Base-by-base conservation (phyloP, 2,113 vertebrate genomes). In the Podarcis raffonei region DNA sequence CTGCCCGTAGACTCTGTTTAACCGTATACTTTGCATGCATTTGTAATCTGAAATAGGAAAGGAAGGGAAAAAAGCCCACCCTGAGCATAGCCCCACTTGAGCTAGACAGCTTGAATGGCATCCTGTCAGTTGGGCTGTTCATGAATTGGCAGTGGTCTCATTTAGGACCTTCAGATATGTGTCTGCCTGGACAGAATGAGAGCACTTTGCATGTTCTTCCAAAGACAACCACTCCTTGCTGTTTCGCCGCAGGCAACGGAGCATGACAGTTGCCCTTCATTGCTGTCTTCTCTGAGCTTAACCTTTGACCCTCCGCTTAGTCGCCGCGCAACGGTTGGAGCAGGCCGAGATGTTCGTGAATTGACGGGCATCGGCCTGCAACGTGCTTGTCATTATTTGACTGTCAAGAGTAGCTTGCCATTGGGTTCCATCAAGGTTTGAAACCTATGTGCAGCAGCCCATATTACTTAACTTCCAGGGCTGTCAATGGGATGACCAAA, bases 211-310 rank as follows among this genome's bases (percentile, higher is more conserved):
- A 97, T 98, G 98, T 98, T 98, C 96, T 97, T 84, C 95, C 94
- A 92, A 97, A 98, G 98, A 98, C 98, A 98, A 96, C 97, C 97
- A 96, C 96, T 98, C 97, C 97, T 97, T 91, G 94, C 96, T 88
- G 94, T 96, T 90, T 93, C 93, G 57, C 97, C 93, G 94, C 91
- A 97, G 94, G 97, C 98, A 98, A 95, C 95, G 97, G 98, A 98
- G 98, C 98, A 97, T 99, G 98, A 99, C 98, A 98, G 98, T 98
- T 98, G 98, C 98, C 98, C 98, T 98, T 98, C 98, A 98, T 98
- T 72, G 97, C 98, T 97, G 98, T 98, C 98, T 98, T 97, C 97
- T 98, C 93, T 96, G 93, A 97, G 96, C 98, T 99, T 99, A 98
- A 98, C 98, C 98, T 98, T 97, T 98, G 98, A 98, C 98, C 98